phyloP scores from a whole-genome alignment of 2,113 vertebrate genomes.

The Dasyurus viverrinus region DNA sequence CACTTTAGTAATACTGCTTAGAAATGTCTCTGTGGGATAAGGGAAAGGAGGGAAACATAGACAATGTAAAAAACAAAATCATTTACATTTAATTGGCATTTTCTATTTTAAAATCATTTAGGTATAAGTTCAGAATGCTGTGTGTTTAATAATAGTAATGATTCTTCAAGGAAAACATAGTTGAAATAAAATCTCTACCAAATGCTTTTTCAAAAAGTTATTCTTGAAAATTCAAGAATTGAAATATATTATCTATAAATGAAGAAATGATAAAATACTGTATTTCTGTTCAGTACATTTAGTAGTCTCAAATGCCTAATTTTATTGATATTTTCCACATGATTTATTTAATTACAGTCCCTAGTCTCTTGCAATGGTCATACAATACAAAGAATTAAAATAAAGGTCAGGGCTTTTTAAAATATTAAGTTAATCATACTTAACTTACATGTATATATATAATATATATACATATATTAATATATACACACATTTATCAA shows the following conservation, averaged over 20 bases:
- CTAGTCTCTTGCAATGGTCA: neutral
- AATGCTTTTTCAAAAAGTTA: neutral
- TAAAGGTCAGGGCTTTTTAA: neutral
- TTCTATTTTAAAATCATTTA: neutral
- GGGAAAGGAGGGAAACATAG: neutral
- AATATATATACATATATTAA: neutral
- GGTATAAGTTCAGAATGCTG: neutral
- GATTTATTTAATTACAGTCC: neutral
- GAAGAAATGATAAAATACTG: neutral
- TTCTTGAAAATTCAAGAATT: neutral
- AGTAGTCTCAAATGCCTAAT: neutral
- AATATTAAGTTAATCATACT: neutral
- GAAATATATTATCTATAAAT: neutral
- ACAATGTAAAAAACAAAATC: neutral
- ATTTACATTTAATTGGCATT: neutral
- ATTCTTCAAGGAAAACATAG: neutral
- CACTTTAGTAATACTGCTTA: neutral
- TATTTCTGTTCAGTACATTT: neutral
- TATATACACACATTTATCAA: neutral
- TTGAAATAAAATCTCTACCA: neutral
- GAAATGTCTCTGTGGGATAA: neutral
- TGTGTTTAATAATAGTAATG: neutral
- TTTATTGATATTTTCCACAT: neutral
- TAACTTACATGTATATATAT: neutral
- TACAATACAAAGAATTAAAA: neutral